Conservation (phyloP, 2,113 vertebrate genomes). For the Panurus biarmicus region DNA sequence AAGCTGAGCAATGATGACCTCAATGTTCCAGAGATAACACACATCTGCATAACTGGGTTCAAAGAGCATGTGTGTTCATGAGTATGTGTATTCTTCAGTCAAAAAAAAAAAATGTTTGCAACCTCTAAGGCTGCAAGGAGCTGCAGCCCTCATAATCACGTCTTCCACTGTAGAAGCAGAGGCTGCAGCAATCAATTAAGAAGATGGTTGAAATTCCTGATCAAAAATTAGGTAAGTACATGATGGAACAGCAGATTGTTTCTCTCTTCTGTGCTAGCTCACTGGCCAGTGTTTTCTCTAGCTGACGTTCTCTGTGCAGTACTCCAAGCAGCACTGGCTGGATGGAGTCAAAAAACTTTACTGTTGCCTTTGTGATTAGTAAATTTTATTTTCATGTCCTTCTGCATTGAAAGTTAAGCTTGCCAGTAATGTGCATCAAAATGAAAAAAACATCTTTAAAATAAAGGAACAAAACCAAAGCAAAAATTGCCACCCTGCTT, state of each 20-base stretch:
- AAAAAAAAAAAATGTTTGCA: background rate
- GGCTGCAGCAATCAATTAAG: conserved; percentile 10
- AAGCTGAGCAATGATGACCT: background rate
- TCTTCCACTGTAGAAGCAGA: conserved; percentile 23
- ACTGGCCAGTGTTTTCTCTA: background rate
- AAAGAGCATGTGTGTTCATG: background rate
- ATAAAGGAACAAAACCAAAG: background rate
- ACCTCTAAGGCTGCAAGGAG: background rate
- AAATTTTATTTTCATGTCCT: background rate
- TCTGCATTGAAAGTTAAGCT: background rate
- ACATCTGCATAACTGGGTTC: background rate
- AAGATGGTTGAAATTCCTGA: conserved; percentile 30
- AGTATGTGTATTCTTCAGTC: background rate
- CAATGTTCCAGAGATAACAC: background rate
- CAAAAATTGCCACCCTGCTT: background rate
- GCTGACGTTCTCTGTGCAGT: background rate
- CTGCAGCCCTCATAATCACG: background rate
- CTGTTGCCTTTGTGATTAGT: background rate
- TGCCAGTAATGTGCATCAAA: background rate
- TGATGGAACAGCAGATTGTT: background rate
- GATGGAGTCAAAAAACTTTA: background rate
- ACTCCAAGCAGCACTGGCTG: background rate
- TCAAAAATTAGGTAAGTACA: conserved; percentile 1
- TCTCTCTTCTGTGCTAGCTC: background rate
- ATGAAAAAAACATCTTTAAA: background rate